Base-by-base conservation (phyloP, 2,888 invertebrate species). In the Syrphus vitripennis region DNA sequence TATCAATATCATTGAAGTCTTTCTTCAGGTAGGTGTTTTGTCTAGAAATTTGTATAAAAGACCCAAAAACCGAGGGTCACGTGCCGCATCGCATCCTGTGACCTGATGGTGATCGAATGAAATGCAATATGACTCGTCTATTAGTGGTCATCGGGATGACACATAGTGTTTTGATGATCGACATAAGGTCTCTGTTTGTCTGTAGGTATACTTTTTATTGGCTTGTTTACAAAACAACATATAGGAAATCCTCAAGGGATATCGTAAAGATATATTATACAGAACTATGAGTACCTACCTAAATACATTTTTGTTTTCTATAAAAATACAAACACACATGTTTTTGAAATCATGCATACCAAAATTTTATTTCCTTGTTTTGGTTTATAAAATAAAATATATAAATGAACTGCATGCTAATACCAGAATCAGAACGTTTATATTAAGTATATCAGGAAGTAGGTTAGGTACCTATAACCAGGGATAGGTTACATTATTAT, bases 161-260 rank as follows among this genome's bases (percentile, higher is more conserved):
- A 84, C 83, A 84, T 80, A 75, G 34, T 67, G 65, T 65, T 75
- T 63, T 65, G 77, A 83, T 83, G 82, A 83, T 69, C 77, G 67
- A 82, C 82, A 77, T 81, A 61, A 48, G 75, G 80, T 80, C 75
- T 67, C 31, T 57, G 19, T 42, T 14, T 59, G 61, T 50, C 21
- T 19, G 5, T 24, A 4, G 7, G 10, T 19, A 12, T 53, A 48
- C n/a, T 40, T 82, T 65, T 82, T 72, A 83, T 78, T 65, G 65
- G 59, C 37, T 83, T 83, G 78, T 83, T 83, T 78, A 83, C 82
- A 42, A 83, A 77, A 78, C 24, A 26, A 71, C 19, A 63, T 42
- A 55, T 67, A 14, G 45, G 45, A 45, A 50, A 37, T 16, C 12
- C 19, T 55, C 50, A 75, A 69, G 53, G 45, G 53, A 67, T 63